These are phyloP conservation scores for Caerostris extrusa DNA, from an alignment of 1,140 invertebrate species.

Conservation along the genomic window DNA sequence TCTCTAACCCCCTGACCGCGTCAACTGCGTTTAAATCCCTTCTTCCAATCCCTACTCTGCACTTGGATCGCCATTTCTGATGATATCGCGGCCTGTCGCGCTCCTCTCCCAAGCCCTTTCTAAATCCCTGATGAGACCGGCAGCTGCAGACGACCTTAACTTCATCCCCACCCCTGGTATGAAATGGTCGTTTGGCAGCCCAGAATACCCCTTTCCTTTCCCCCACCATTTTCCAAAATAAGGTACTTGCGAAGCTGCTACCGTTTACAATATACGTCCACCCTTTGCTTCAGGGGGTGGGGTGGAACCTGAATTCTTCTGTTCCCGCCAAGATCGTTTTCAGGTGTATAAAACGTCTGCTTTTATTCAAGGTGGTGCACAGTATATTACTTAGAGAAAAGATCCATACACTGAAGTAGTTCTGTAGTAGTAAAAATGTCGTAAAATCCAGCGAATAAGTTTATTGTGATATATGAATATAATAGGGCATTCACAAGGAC, in stretches of 20 bases:
- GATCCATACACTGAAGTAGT: background rate
- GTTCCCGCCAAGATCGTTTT: background rate
- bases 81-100: background rate
- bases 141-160: constrained; percentile 40
- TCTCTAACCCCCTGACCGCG: constrained; percentile 3
- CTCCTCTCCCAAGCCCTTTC: background rate
- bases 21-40: constrained; percentile 27
- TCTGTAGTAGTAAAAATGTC: background rate
- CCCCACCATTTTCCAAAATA: background rate
- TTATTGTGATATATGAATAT: background rate
- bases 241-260: background rate
- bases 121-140: constrained; percentile 45
- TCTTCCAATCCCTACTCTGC: background rate
- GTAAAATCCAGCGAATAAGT: background rate
- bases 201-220: background rate
- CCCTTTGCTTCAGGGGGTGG: background rate
- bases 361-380: background rate
- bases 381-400: background rate
- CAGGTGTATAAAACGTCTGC: background rate
- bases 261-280: background rate
- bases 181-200: constrained; percentile 54
- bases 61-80: constrained; percentile 30
- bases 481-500: no score
- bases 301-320: background rate
- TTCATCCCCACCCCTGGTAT: constrained; percentile 7